Base-by-base conservation (phyloP, 2,113 vertebrate species). In the Telmatochromis sp. region DNA sequence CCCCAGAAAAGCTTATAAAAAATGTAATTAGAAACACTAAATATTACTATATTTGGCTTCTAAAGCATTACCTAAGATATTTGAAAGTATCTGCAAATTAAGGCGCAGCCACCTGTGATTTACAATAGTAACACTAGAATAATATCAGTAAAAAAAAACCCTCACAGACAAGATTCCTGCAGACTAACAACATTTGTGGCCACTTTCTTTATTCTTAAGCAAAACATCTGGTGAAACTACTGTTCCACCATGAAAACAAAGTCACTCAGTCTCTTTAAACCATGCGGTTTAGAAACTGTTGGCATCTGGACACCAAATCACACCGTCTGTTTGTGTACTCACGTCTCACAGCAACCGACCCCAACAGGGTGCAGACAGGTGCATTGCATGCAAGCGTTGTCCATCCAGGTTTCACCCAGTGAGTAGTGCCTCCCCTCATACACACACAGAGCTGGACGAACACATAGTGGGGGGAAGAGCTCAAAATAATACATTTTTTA, bases 291-390 rank as follows among this genome's bases (percentile, higher is more conserved):
- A 45, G 45, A 33, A 11, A 42, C 15, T 26, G 10, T 37, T 55
- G 10, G 2, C 54, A 81, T 82, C 63, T 68, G 81, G 78, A 78
- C 90, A 81, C 73, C 80, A 68, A 82, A 80, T 78, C 75, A 54
- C 33, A 14, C 50, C 4, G 40, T 50, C n/a, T n/a, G 71, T 87
- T 83, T 60, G 53, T 53, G 35, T 57, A 97, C 98, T 97, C 93
- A 99, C 98, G 94, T 99, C 93, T 98, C 97, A 0, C 98, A 99
- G 96, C 98, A 99, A 81, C 98, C 98, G n/a, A 98, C 98, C 0
- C 98, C 98, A 0, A 98, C 86, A 0, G 98, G 98, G 86, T 98
- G 97, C 94, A 99, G 96, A 91, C 98, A 99, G 95, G 97, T 98
- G 94, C 98, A 99, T 87, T 98, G 97, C 94, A 98, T 95, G 63